Base-by-base conservation (phyloP, 2,797 vertebrate genomes). In the Numenius phaeopus region DNA sequence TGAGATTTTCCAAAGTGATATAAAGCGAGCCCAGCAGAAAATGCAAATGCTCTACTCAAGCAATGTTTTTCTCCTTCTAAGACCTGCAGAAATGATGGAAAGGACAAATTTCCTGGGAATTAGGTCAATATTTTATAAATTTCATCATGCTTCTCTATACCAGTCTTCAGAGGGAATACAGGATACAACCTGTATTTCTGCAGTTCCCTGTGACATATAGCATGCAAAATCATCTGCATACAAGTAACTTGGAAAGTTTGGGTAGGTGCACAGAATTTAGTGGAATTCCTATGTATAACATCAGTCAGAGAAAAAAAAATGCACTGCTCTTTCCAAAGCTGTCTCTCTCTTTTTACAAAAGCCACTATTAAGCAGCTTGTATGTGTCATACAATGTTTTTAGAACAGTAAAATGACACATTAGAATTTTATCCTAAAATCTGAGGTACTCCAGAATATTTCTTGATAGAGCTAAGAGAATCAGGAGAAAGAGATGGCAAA, bases 91-190 rank as follows among this genome's bases (percentile, higher is more conserved):
- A 88, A 93, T 79, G 30, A 95, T 73, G 37, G 37, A 90, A 82
- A 79, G 70, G 20, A 79, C 58, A 87, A 58, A 82, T 89, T 95
- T 82, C 40, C 29, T 5, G 22, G 27, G 50, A 95, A 95, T 93
- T 96, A 82, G 93, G 61, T 79, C 87, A 69, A 22, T 90, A 94
- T 86, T 94, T 94, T 65, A 88, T 69, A 32, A 22, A 64, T 83
- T 84, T 72, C 39, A 62, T 69, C 58, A 37, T 13, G 55, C 4
- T 76, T 34, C 65, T 64, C 47, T 79, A 21, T 37, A 65, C 32
- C 30, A 72, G 30, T 19, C 62, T 72, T 75, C 76, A 86, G 89
- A 71, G 79, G 55, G 58, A 89, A 44, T 10, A 61, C 11, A 83
- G 46, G 32, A 65, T 86, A 55, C 32, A 73, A 61, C 17, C 26